Evolutionary conservation across 2,113 vertebrate genomes (phyloP), one percentile per base, ranked within the genome.

Genomic region (Oophaga pumilio): DNA sequence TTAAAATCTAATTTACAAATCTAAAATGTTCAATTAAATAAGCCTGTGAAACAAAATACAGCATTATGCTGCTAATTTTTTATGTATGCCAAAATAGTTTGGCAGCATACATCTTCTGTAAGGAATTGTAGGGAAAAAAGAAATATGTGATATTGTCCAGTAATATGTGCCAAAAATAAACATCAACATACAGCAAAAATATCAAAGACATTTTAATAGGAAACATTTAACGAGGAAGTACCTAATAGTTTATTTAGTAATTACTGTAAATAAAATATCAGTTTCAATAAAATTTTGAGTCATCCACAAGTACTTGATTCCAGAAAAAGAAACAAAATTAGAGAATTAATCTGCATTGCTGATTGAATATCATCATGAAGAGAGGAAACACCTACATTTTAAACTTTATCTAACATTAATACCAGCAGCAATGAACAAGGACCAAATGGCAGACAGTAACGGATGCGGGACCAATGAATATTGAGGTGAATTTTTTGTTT

Each of bases 41-140:
- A 17, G 28, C 18, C 71, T 49, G 15, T 56, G 22, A 56, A 77
- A 53, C 52, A 77, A 26, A 56, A 77, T 77, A 13, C 76, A 53
- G 13, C n/a, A 49, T 24, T 26, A 13, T 52, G 52, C 56, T 77
- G n/a, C 43, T 77, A 13, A 43, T 56, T 22, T 77, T 77, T 56
- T 12, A 53, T 77, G 56, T 6, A 53, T 15, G 76, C 76, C 76
- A 77, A 77, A 24, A 77, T 77, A n/a, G 24, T 77, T 56, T 77
- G 76, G 76, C 76, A 77, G 24, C 56, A n/a, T 56, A 12, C 50
- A 24, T 77, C 50, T 22, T 24, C 20, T 53, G 74, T 53, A 22
- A n/a, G n/a, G n/a, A n/a, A n/a, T n/a, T n/a, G n/a, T n/a, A 26
- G 18, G 4, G n/a, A n/a, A n/a, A 77, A n/a, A 14, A 52, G 15